These are phyloP conservation scores for Protomyctophum bolini DNA, from an alignment of 2,113 vertebrate genomes.

Conservation along the genomic window DNA sequence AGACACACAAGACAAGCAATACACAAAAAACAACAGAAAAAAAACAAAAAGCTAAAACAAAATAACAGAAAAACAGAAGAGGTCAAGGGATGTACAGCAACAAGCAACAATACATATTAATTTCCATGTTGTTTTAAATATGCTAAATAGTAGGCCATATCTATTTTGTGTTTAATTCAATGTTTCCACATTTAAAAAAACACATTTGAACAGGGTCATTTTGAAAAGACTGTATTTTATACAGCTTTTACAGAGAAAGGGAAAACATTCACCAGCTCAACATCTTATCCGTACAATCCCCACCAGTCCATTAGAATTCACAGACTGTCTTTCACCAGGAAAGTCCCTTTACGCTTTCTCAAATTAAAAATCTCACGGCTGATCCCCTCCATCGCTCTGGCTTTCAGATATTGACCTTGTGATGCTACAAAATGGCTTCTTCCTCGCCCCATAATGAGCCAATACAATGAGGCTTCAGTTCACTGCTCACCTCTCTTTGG, in stretches of 20 bases:
- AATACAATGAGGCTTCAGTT: constrained; percentile 78
- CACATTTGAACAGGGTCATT: background rate
- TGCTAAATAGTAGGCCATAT: too few relatives aligned
- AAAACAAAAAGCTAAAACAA: too few relatives aligned
- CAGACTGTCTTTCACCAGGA: constrained; percentile 45
- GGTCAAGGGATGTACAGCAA: too few relatives aligned
- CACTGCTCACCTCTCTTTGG: constrained; percentile 77
- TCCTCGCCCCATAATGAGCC: constrained; percentile 76
- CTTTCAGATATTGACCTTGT: constrained; percentile 77
- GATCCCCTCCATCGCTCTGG: constrained; percentile 69
- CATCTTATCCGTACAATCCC: constrained; percentile 45
- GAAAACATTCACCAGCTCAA: constrained; percentile 32
- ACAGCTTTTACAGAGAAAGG: constrained; percentile 7
- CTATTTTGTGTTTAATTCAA: too few relatives aligned
- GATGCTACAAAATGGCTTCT: constrained; percentile 75
- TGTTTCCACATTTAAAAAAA: too few relatives aligned
- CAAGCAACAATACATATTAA: too few relatives aligned
- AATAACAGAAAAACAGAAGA: too few relatives aligned
- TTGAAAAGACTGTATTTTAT: constrained; percentile 11
- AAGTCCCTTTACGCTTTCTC: constrained; percentile 64
- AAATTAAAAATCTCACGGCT: constrained; percentile 71
- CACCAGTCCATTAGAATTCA: constrained; percentile 59
- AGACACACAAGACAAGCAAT: too few relatives aligned
- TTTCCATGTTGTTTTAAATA: too few relatives aligned
- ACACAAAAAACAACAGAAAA: too few relatives aligned